phyloP scores from a whole-genome alignment of 2,888 invertebrate genomes.

The Zygothrica quintamaculata region DNA sequence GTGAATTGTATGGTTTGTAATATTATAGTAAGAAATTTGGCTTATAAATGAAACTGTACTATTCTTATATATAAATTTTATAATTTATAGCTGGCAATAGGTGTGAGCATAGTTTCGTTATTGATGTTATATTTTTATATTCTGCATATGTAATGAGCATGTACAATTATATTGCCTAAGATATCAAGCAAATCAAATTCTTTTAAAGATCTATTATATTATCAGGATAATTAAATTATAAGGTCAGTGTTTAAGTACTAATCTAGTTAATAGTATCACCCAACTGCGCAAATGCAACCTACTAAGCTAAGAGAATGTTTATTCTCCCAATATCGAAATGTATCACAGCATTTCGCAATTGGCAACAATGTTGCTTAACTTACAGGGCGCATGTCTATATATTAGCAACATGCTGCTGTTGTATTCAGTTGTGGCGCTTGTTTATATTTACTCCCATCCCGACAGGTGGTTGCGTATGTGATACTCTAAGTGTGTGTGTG shows the following conservation, averaged over 20 bases:
- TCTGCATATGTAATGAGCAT: no score
- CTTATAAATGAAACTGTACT: no score
- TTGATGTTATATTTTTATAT: no score
- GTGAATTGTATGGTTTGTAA: no score
- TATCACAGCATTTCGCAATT: conserved; percentile 32
- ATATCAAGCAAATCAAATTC: no score
- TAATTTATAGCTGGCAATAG: no score
- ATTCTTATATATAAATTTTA: no score
- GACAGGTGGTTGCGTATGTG: conserved; percentile 63
- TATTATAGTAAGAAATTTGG: no score
- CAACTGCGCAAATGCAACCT: conserved; percentile 54
- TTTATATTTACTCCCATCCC: conserved; percentile 59
- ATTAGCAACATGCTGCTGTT: conserved; percentile 53
- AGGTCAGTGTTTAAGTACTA: no score
- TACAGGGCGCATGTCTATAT: conserved; percentile 39
- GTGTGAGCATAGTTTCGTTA: no score
- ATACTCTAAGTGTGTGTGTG: conserved; percentile 9
- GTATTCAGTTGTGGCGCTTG: conserved; percentile 49
- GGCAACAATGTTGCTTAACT: conserved; percentile 49
- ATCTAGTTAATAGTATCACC: neutral
- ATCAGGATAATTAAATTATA: neutral
- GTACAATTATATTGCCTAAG: no score
- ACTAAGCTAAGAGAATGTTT: neutral
- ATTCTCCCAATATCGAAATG: conserved; percentile 46
- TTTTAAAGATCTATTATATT: no score